Conservation (phyloP, 2,888 invertebrate species). For the Pseudococcus viburni region DNA sequence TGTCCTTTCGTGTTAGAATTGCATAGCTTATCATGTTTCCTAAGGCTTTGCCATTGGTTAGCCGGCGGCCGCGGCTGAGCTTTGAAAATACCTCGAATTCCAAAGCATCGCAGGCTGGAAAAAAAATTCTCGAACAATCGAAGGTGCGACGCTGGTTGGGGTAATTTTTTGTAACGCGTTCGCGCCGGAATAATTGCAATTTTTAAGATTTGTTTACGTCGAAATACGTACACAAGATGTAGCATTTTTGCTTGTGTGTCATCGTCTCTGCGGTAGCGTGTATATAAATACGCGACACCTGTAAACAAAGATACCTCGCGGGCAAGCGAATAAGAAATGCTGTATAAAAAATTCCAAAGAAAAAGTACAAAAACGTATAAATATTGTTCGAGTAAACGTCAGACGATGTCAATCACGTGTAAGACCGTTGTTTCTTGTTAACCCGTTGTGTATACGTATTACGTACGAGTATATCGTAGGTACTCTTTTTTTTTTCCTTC, state of each 20-base stretch:
- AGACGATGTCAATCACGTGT: slow-evolving; percentile 54
- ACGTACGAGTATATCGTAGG: slow-evolving; percentile 18
- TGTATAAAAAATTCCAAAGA: slow-evolving; percentile 38
- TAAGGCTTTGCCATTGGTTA: background rate
- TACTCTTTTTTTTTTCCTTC: background rate
- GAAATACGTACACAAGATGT: background rate
- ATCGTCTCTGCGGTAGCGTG: slow-evolving; percentile 1
- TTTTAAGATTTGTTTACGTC: slow-evolving; percentile 50
- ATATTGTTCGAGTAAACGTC: slow-evolving; percentile 48
- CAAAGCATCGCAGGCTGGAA: background rate
- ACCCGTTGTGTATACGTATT: slow-evolving; percentile 34
- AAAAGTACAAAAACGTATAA: slow-evolving; percentile 52
- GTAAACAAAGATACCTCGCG: slow-evolving; percentile 38
- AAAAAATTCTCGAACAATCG: slow-evolving; percentile 3
- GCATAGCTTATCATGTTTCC: slow-evolving; percentile 35
- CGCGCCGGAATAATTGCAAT: slow-evolving; percentile 50
- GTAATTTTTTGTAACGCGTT: background rate
- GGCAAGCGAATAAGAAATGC: slow-evolving; percentile 46
- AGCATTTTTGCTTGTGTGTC: background rate
- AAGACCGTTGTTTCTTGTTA: slow-evolving; percentile 57
- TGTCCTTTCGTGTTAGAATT: slow-evolving; percentile 25
- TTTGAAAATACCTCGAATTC: background rate
- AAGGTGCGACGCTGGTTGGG: background rate
- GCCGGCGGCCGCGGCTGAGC: too few species aligned
- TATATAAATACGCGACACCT: slow-evolving; percentile 47